Evolutionary conservation across 1,140 invertebrate species (phyloP), one percentile per base, ranked within the genome.

Genomic region (Brachystomella parvula): DNA sequence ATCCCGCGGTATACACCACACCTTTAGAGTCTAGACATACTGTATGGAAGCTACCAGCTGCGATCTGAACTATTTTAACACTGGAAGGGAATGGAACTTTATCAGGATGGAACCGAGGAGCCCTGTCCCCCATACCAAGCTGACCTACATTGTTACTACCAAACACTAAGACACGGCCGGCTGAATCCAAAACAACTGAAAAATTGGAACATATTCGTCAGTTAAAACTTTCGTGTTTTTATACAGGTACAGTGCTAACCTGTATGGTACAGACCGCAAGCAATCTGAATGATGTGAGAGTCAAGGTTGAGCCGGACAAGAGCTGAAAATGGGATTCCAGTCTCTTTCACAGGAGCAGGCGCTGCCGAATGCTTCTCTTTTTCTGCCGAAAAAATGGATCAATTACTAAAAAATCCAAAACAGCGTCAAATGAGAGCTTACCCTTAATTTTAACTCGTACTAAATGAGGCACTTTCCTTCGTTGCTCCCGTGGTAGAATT

Each of bases 41-140:
- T 2, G 94, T 92, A 77, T 99, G 96, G 80, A 96, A 94, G 75
- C 91, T 94, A 2, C 96, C 96, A 64, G 93, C 90, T 3, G 92
- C 91, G 24, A 98, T 83, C 74, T 92, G 87, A 1, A 82, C 82
- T 2, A 82, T 79, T 58, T 71, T 69, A 32, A 71, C 66, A 1
- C 84, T 83, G 12, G 81, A 79, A 1, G 87, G 85, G 30, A 93
- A 80, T 74, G 86, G 85, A 0, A 97, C 86, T 64, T 86, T 82
- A 44, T 89, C 85, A 0, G 91, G 86, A 0, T 84, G 83, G 61
- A 86, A 87, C 67, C 91, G 87, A 1, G 83, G 82, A 33, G 85
- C 78, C 2, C 89, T 81, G 78, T 96, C 92, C 0, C 93, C 92
- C 31, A 89, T 85, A 28, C 95, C 95, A 24, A 98, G 80, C 76